Conservation (phyloP, 2,113 vertebrate genomes). For the Heterotilapia buettikoferi region DNA sequence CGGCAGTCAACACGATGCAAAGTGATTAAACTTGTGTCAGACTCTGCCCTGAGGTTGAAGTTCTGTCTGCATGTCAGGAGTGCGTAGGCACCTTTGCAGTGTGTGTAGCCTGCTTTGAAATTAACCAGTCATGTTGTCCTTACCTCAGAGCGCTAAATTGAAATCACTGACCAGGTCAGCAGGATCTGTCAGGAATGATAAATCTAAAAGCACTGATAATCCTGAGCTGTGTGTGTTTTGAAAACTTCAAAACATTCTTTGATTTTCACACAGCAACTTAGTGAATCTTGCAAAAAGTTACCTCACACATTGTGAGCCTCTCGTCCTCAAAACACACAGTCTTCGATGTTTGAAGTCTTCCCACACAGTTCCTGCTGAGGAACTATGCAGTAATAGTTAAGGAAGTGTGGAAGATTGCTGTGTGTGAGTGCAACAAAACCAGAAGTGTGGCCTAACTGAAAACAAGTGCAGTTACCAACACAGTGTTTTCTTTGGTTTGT, state of each 20-base stretch:
- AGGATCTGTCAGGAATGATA: not conserved
- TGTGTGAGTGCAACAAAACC: not conserved
- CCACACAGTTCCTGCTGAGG: not conserved
- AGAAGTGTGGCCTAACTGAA: not conserved
- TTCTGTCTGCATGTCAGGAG: not conserved
- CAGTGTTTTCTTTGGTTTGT: not conserved
- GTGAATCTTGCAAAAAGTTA: not conserved
- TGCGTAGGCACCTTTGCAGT: not conserved
- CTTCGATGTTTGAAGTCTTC: not conserved
- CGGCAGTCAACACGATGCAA: not conserved
- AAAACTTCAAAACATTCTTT: not conserved
- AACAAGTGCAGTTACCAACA: not conserved
- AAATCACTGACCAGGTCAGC: not conserved
- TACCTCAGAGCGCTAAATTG: not conserved
- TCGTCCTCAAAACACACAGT: not conserved
- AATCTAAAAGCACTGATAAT: not conserved
- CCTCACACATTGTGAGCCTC: not conserved
- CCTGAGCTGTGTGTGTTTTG: not conserved
- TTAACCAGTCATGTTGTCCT: not conserved
- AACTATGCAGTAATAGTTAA: not conserved
- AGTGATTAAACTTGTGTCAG: not conserved
- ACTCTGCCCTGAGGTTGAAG: not conserved
- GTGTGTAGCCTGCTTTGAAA: not conserved
- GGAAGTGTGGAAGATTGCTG: not conserved
- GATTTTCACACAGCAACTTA: not conserved